Evolutionary conservation across 2,113 vertebrate genomes (phyloP), one percentile per base, ranked within the genome.

Genomic region (Oryzias woworae): DNA sequence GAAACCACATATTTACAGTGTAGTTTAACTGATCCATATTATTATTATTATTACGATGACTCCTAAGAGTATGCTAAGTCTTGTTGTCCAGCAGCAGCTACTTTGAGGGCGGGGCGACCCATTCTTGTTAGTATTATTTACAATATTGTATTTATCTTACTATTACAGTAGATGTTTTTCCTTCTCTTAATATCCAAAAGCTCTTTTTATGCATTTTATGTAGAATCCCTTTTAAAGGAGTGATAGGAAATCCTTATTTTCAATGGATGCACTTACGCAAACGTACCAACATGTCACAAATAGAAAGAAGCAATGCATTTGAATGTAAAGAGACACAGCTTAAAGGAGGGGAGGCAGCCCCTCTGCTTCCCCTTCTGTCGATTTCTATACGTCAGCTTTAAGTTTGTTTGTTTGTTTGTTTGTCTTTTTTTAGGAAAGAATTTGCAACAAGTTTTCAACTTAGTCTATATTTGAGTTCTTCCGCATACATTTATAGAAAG

Each of bases 401-500:
- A 83, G 83, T 90, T 90, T 82, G 18, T 85, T 71, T 88, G 81
- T 50, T 84, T 71, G 48, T 82, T 71, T 88, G 81, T 50, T 84
- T 71, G 49, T 82, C 84, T 73, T 62, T 69, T 84, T 86, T 80
- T 84, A 80, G 68, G 56, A 75, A 81, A 77, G 76, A 81, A 75
- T 83, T 83, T 84, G 75, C 70, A 28, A 82, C 80, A 85, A 69
- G 80, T 77, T 87, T 89, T 81, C 75, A 76, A 75, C 77, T 71
- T 81, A 89, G 79, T 83, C 79, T 88, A 87, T 87, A 81, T 90
- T 90, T 90, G 67, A 85, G 90, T 89, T 91, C 90, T 92, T 91
- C 89, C 87, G 82, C 85, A 82, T 83, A 86, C 88, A 90, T 91
- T 92, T 91, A 89, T 92, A 92, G 83, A 88, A 91, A 90, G 85